These are phyloP conservation scores for Periphyllus acericola DNA, from an alignment of 2,888 invertebrate genomes.

Conservation along the genomic window DNA sequence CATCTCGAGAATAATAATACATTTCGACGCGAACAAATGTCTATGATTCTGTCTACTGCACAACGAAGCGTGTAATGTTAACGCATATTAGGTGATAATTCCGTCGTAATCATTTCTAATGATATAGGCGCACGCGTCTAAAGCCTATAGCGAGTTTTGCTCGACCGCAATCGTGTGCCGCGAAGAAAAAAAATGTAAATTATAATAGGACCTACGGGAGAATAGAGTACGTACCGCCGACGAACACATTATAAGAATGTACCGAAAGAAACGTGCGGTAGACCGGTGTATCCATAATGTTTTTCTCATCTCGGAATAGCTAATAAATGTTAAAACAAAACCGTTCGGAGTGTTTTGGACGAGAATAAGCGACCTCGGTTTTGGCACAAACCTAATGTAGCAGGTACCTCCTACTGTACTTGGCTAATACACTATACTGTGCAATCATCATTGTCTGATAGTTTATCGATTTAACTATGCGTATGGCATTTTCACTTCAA, in stretches of 20 bases:
- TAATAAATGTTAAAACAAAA: neutral
- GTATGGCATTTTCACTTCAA: neutral
- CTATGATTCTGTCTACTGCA: neutral
- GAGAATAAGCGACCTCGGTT: neutral
- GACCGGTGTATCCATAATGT: neutral
- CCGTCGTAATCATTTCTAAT: conserved; percentile 21
- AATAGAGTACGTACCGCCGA: neutral
- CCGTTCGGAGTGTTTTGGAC: neutral
- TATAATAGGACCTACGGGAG: conserved; percentile 21
- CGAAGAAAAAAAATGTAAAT: conserved; percentile 35
- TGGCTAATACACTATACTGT: no score
- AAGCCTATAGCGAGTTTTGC: neutral
- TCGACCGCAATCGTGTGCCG: conserved; percentile 5
- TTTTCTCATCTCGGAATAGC: neutral
- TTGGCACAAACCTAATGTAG: neutral
- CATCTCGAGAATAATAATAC: neutral
- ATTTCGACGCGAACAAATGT: neutral
- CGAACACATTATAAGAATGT: conserved; percentile 1
- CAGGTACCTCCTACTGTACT: no score
- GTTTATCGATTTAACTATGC: neutral
- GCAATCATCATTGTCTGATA: neutral
- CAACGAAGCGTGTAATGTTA: neutral
- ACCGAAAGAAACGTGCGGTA: conserved; percentile 25
- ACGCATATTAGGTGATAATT: conserved; percentile 5
- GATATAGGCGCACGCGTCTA: neutral